Evolutionary conservation across 2,113 vertebrate genomes (phyloP), one percentile per base, ranked within the genome.

Genomic region (Oreocharis arfaki): DNA sequence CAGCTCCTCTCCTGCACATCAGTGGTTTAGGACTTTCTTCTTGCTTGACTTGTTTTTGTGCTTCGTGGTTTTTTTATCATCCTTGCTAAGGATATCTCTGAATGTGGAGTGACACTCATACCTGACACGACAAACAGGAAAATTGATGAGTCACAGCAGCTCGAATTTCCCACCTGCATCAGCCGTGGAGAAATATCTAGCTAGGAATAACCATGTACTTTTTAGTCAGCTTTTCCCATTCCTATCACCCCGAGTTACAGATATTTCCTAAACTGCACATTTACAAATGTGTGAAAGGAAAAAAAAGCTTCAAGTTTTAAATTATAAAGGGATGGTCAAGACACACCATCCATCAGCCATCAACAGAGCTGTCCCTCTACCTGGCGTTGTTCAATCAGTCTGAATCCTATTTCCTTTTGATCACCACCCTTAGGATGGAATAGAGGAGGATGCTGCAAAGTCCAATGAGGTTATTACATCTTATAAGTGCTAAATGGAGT

Each of bases 131-230:
- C 22, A 60, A 92, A 88, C 79, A 94, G 52, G 75, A 90, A 96
- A 96, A 90, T 3, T 81, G 95, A 84, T 94, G 93, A 96, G 85
- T 96, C 92, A 95, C 71, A 94, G 81, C 35, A 56, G 9, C 52
- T 90, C 35, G 10, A 49, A 41, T 84, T 88, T 80, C 92, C 59
- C 71, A 75, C 44, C 46, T 86, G 63, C 85, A 90, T 65, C 79
- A 64, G 35, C 0, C 3, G 18, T 26, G 18, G 57, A 65, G 64
- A 84, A 92, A 88, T 81, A 90, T 22, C 28, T 73, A 86, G 35
- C 42, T 68, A 67, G 88, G 76, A 90, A 74, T 78, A 95, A 37
- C 33, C 5, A 2, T 12, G 12, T 10, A 24, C 13, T 80, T 90
- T 49, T 44, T 7, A 84, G 76, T 65, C 60, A 74, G 35, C 20